phyloP scores from a whole-genome alignment of 1,140 invertebrate genomes.

The Euura saliciscinereae region DNA sequence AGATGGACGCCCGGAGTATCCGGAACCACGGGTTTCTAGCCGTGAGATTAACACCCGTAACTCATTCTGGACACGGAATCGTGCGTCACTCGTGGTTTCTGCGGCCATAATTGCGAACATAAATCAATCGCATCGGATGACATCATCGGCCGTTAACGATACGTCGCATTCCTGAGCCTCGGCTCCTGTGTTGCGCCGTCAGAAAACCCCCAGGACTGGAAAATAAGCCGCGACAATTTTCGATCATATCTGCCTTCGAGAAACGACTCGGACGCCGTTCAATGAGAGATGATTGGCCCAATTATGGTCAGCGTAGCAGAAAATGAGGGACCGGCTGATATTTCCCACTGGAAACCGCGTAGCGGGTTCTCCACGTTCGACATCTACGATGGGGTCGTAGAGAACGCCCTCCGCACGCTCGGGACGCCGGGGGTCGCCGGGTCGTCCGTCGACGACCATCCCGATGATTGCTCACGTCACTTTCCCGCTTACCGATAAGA shows the following conservation, averaged over 20 bases:
- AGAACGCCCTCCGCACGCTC: not conserved
- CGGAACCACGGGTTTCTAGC: constrained; percentile 13
- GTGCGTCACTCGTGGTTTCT: constrained; percentile 54
- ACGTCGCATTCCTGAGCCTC: not conserved
- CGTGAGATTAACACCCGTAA: constrained; percentile 58
- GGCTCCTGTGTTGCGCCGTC: no score
- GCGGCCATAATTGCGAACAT: constrained; percentile 60
- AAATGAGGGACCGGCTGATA: constrained; percentile 36
- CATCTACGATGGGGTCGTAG: not conserved
- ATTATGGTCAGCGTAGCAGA: constrained; percentile 46
- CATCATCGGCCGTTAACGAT: constrained; percentile 58
- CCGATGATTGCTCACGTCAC: constrained; percentile 39
- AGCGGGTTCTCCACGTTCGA: not conserved
- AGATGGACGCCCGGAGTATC: constrained; percentile 20
- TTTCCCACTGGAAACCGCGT: constrained; percentile 6
- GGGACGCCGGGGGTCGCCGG: not conserved
- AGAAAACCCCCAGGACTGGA: no score
- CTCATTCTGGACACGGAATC: constrained; percentile 53
- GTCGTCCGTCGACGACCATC: not conserved
- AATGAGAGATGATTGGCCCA: constrained; percentile 50
- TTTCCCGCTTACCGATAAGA: constrained; percentile 43
- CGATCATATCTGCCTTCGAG: no score
- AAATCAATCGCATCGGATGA: constrained; percentile 60
- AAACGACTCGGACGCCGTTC: constrained; percentile 25
- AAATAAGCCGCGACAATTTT: no score